Conservation (phyloP, 1,140 invertebrate genomes). For the Probaryconus sp. region DNA sequence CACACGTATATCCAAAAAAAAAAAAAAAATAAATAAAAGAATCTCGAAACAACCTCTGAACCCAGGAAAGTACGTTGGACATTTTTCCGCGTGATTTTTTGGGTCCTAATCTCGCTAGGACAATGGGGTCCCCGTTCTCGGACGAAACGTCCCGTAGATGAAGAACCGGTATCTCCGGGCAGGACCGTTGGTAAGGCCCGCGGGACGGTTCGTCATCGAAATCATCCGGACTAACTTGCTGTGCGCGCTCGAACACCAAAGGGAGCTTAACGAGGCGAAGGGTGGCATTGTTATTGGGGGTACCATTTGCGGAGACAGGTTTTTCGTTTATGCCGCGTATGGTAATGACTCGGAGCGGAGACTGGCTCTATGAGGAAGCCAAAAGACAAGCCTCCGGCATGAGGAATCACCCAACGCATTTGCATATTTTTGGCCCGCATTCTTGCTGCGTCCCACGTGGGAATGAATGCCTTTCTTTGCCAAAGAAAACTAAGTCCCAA, state of each 20-base stretch:
- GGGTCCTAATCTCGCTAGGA: slow-evolving; percentile 61
- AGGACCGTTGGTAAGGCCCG: slow-evolving; percentile 74
- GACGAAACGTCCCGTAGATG: slow-evolving; percentile 73
- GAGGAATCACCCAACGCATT: slow-evolving; percentile 62
- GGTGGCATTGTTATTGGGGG: slow-evolving; percentile 18
- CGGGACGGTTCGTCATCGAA: slow-evolving; percentile 22
- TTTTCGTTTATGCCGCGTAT: slow-evolving; percentile 70
- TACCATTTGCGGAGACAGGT: slow-evolving; percentile 71
- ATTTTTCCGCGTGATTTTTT: slow-evolving; percentile 52
- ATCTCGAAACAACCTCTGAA: too few relatives aligned
- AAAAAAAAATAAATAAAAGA: too few relatives aligned
- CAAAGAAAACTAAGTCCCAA: slow-evolving; percentile 39
- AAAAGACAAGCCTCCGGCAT: slow-evolving; percentile 21
- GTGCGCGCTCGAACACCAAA: slow-evolving; percentile 9
- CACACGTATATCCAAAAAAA: too few relatives aligned
- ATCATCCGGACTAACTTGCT: slow-evolving; percentile 10
- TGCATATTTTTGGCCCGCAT: slow-evolving; percentile 77
- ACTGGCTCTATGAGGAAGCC: slow-evolving; percentile 28
- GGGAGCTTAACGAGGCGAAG: slow-evolving; percentile 32
- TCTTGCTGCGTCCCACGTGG: slow-evolving; percentile 71
- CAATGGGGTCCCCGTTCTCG: slow-evolving; percentile 50
- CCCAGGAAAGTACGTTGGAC: slow-evolving; percentile 66
- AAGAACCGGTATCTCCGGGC: slow-evolving; percentile 76
- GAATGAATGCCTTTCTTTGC: slow-evolving; percentile 57
- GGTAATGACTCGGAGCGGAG: slow-evolving; percentile 64